Evolutionary conservation across 64 coral and sea anemone genomes (phyloP), one percentile per base, ranked within the genome.

Genomic region (Hydrozoanthus tunicans): DNA sequence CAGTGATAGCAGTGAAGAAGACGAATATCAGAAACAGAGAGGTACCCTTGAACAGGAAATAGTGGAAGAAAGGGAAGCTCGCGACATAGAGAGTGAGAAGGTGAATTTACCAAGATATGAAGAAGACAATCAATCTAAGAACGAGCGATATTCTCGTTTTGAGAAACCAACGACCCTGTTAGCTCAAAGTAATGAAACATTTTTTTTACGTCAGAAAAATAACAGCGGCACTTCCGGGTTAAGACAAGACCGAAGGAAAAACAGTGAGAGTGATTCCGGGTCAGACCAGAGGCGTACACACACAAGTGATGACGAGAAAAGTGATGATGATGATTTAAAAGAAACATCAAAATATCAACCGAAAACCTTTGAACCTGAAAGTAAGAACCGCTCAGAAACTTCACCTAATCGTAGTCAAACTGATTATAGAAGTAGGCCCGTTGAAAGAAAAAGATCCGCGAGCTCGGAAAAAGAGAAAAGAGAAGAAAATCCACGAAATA

Each of bases 1-100:
- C 84, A 88, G 84, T 58, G 84, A 88, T 26, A 88, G 84, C 20
- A 88, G 84, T 43, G 84, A 88, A 56, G 84, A 88, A 12, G 84
- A 88, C 14, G 10, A 43, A 14, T 67, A 88, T 27, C 24, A 25
- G 25, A 88, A 88, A 51, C 69, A 73, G 26, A 62, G 63, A 23
- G 83, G 20, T 7, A 9, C 56, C 13, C 83, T 86, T 11, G 83
- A 86, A 14, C 83, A 70, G 20, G 84, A 74, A 69, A 70, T 23
- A 32, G 68, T 53, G 9, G 84, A 88, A 59, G 65, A 59, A 4
- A 10, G 17, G 9, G n/a, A 71, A 24, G n/a, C 5, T 64, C 15
- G 11, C 20, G 56, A 20, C 23, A 58, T 56, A 32, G 67, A 86
- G 32, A 26, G 17, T 86, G 66, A 88, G 43, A 32, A 56, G 60